These are phyloP conservation scores for Cephus runcator DNA, from an alignment of 2,888 invertebrate genomes.

Conservation along the genomic window DNA sequence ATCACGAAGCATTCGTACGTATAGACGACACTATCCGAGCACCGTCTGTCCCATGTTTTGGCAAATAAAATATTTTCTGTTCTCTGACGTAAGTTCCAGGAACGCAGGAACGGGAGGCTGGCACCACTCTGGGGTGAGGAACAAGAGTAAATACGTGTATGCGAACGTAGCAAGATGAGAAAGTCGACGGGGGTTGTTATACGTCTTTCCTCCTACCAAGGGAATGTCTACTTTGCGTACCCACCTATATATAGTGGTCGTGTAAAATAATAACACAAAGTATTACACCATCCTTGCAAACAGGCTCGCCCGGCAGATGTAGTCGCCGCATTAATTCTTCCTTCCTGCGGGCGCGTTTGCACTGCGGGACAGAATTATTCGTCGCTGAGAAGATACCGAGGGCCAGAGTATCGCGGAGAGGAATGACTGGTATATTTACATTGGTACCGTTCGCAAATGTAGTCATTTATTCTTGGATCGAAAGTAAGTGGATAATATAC, in stretches of 20 bases:
- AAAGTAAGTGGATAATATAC: background rate
- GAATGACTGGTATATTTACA: background rate
- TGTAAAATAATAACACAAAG: constrained; percentile 3
- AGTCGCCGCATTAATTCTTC: background rate
- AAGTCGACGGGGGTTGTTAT: constrained; percentile 20
- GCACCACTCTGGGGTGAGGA: background rate
- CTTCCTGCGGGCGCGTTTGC: background rate
- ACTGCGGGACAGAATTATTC: background rate
- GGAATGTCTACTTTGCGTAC: background rate
- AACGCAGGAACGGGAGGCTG: constrained; percentile 11
- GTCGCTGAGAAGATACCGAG: background rate
- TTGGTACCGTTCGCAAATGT: background rate
- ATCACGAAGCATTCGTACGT: background rate
- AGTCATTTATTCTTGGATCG: background rate
- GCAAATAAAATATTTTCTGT: constrained; percentile 46
- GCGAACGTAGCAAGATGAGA: constrained; percentile 25
- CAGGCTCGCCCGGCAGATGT: constrained; percentile 3
- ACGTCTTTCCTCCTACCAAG: background rate
- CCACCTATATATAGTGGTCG: background rate
- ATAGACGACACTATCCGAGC: background rate
- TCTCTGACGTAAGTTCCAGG: constrained; percentile 33
- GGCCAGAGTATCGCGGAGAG: background rate
- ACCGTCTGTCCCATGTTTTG: constrained; percentile 31
- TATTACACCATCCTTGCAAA: constrained; percentile 4
- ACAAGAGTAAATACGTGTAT: constrained; percentile 24